Evolutionary conservation across 2,797 vertebrate species (phyloP).

Genomic region (Pyrocephalus nanus): DNA sequence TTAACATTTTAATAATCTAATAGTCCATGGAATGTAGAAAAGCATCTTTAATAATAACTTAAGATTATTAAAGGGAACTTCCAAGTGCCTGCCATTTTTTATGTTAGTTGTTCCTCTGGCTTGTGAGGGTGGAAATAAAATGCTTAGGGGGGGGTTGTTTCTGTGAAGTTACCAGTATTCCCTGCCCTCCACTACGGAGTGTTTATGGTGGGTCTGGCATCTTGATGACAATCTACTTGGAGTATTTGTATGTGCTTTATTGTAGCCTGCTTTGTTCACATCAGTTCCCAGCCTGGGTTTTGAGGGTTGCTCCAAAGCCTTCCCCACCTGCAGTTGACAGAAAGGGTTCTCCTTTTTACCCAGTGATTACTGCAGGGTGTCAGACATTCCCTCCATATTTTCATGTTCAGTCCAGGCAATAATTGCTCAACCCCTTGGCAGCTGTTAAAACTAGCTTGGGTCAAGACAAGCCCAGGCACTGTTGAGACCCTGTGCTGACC

Average conservation of each 20-base stretch:
- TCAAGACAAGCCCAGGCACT: not conserved
- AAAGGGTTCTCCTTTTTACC: not conserved
- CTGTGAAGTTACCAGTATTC: not conserved
- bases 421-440: not conserved
- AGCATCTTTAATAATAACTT: not conserved
- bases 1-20: not conserved
- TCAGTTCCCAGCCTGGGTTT: not conserved
- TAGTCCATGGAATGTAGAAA: not conserved
- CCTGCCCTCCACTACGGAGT: not conserved
- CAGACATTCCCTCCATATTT: not conserved
- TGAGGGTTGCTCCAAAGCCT: not conserved
- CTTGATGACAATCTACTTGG: not conserved
- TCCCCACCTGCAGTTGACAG: not conserved
- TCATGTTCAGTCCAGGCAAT: not conserved
- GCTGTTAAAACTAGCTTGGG: not conserved
- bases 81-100: not conserved
- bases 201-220: not conserved
- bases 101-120: not conserved
- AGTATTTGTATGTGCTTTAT: not conserved
- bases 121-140: not conserved
- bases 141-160: fast-evolving
- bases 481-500: not conserved
- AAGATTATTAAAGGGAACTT: not conserved
- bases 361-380: fast-evolving
- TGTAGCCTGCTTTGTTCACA: not conserved